Percentiles rank a stretch among this genome's conserved stretches.
phyloP scores from a whole-genome alignment of 2,888 invertebrate species.

The Linnaemya vulpina region DNA sequence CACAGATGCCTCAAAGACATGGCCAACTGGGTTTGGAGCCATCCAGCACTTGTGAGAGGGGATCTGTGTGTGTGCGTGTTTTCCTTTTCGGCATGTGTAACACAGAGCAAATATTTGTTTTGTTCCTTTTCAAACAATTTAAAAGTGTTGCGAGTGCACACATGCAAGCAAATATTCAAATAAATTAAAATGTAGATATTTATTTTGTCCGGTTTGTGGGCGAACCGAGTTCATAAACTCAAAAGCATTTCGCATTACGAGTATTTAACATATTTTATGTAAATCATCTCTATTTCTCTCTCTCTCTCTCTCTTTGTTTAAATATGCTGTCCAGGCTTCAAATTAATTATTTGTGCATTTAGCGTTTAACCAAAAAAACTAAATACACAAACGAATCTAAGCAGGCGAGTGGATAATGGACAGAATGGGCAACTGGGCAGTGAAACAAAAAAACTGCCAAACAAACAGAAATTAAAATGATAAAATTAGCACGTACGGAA shows the following conservation, averaged over 20 bases:
- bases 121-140: conserved; percentile 8
- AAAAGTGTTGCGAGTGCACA: neutral
- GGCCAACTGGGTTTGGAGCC: too few relatives aligned
- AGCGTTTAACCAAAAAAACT: conserved; percentile 24
- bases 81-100: neutral
- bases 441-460: conserved; percentile 61
- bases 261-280: neutral
- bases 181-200: conserved; percentile 51
- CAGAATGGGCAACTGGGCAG: neutral
- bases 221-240: conserved; percentile 11
- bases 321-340: conserved; percentile 31
- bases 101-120: conserved; percentile 28
- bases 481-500: conserved; percentile 70
- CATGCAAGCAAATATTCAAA: conserved; percentile 42
- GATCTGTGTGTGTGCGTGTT: neutral
- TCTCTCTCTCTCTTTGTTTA: neutral
- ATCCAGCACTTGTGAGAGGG: too few relatives aligned
- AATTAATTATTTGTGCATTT: conserved; percentile 46
- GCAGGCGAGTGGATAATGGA: conserved; percentile 10
- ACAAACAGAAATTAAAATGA: conserved; percentile 68
- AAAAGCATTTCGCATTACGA: neutral
- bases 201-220: conserved; percentile 12
- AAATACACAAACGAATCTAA: conserved; percentile 32
- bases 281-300: too few relatives aligned
- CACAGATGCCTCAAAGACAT: too few relatives aligned